A percentile compares a stretch with the other conserved stretches of the same genome.
These are phyloP conservation scores for Heterodera carotae DNA, from an alignment of 1,140 invertebrate species.

Conservation along the genomic window DNA sequence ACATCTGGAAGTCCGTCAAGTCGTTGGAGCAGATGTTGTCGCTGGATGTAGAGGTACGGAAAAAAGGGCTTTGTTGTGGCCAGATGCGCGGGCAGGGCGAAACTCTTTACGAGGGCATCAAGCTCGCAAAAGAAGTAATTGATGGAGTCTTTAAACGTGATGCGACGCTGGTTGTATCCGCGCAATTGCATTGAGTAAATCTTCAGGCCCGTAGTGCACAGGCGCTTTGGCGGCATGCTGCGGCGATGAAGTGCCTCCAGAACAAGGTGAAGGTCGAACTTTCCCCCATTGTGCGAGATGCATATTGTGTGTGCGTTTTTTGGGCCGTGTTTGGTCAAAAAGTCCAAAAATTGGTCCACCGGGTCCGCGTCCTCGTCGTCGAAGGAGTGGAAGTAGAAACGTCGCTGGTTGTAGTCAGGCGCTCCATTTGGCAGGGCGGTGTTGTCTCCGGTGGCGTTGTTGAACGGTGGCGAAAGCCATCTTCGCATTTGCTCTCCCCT, in stretches of 20 bases:
- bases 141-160: constrained; percentile 26
- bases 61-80: constrained; percentile 21
- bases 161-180: constrained; percentile 1
- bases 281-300: constrained; percentile 14
- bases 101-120: constrained; percentile 6
- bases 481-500: neutral
- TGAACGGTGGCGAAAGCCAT: too few species aligned
- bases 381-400: too few species aligned
- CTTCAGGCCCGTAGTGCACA: constrained; percentile 23
- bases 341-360: too few species aligned
- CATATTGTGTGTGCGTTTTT: neutral
- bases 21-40: neutral
- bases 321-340: too few species aligned
- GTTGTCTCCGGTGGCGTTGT: neutral
- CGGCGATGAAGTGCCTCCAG: constrained; percentile 17
- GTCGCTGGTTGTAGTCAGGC: too few species aligned
- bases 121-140: constrained; percentile 27
- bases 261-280: constrained; percentile 20
- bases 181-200: constrained; percentile 19
- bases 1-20: constrained; percentile 1
- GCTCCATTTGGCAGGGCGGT: neutral
- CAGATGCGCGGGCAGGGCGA: neutral
- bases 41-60: constrained; percentile 21
- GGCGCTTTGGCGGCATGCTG: neutral
- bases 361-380: too few species aligned